Base-by-base conservation (phyloP, 1,140 invertebrate genomes). In the Calliphora vicina region DNA sequence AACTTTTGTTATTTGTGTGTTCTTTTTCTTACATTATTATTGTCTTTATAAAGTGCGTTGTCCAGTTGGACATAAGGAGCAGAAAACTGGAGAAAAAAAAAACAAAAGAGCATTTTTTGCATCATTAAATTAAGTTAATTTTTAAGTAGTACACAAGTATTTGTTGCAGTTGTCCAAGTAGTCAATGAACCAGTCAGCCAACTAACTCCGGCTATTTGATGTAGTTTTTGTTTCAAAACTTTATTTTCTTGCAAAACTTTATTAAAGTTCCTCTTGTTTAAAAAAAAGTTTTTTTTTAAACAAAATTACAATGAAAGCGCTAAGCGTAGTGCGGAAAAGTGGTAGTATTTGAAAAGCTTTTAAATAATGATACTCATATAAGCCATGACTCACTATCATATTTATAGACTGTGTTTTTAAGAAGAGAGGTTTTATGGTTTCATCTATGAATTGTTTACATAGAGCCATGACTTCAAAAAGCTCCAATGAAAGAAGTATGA, bases 41-140 rank as follows among this genome's bases (percentile, higher is more conserved):
- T 12, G 61, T n/a, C 23, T 67, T 67, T 67, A 67, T 57, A n/a
- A 67, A 10, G 10, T 67, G 61, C 20, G 61, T 67, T 23, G 61
- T 25, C 23, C 8, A 67, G 35, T 35, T 35, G 35, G 35, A 35
- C 35, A 35, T 8, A 35, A 67, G 61, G 50, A 57, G 23, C 17
- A 42, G 17, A 76, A 76, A 78, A n/a, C n/a, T n/a, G n/a, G n/a
- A n/a, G n/a, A n/a, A n/a, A 78, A 43, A 35, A 43, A 45, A 78
- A 35, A 78, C 17, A 10, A 45, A n/a, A n/a, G n/a, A n/a, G n/a
- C 74, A n/a, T 78, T 78, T 78, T 78, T 42, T 78, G 35, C 74
- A 43, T 43, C 74, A 78, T 78, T 78, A 78, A 78, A 78, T 78
- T 78, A 78, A 45, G 17, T 78, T 25, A 78, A 67, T 67, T 57